A percentile compares a stretch with the other conserved stretches of the same genome.
These are phyloP conservation scores for Drosophila varians DNA, from an alignment of 1,140 invertebrate genomes.

Conservation along the genomic window DNA sequence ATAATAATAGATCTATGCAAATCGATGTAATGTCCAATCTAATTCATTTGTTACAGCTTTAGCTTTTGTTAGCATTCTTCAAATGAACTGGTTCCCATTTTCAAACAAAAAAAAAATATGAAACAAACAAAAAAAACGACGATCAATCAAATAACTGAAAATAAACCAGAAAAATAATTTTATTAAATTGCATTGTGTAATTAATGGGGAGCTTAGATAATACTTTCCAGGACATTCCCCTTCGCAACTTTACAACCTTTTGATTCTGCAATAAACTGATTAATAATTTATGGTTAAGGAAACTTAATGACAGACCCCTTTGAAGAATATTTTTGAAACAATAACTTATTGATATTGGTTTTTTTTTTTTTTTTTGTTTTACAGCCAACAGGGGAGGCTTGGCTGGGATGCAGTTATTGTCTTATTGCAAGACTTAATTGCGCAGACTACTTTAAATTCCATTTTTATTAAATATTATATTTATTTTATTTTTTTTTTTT, in stretches of 20 bases:
- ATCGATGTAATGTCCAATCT: constrained; percentile 24
- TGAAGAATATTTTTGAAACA: background rate
- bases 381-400: too few species aligned
- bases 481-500: too few species aligned
- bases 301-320: background rate
- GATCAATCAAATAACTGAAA: constrained; percentile 6
- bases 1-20: constrained; percentile 19
- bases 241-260: too few species aligned
- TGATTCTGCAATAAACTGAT: background rate
- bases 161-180: constrained; percentile 43
- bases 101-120: background rate
- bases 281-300: background rate
- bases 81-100: constrained; percentile 29
- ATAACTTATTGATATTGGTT: background rate
- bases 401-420: too few species aligned
- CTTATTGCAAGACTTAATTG: too few species aligned
- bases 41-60: constrained; percentile 22
- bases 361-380: background rate
- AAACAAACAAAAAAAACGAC: constrained; percentile 10
- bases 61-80: constrained; percentile 39
- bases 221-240: too few species aligned
- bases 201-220: background rate
- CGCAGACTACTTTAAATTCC: too few species aligned
- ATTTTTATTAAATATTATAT: too few species aligned
- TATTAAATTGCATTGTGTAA: background rate